phyloP scores from a whole-genome alignment of 2,797 vertebrate genomes.

The Atherinosoma microstoma region DNA sequence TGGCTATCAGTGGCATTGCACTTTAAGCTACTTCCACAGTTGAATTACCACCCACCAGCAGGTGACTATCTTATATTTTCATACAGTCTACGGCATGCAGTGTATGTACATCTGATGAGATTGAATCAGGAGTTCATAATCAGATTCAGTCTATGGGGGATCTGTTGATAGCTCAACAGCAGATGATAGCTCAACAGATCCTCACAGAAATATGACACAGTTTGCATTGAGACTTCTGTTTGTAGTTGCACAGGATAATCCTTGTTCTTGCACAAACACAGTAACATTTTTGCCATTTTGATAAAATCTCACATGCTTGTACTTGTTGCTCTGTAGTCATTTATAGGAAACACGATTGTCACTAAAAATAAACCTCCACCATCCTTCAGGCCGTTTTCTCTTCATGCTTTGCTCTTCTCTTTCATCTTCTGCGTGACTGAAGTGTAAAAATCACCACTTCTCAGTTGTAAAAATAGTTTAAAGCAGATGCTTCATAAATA shows the following conservation, averaged over 20 bases:
- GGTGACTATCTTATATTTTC: neutral
- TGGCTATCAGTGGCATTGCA: neutral
- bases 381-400: slow-evolving; percentile 4
- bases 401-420: slow-evolving; percentile 19
- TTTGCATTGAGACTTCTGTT: slow-evolving; percentile 4
- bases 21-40: neutral
- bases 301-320: neutral
- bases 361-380: neutral
- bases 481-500: slow-evolving; percentile 1
- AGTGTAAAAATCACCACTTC: slow-evolving; percentile 16
- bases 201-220: no score
- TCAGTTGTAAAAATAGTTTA: slow-evolving; percentile 2
- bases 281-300: slow-evolving; percentile 2
- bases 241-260: neutral
- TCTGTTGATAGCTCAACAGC: slow-evolving; percentile 7
- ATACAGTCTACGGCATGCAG: neutral
- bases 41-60: no score
- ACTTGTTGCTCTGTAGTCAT: neutral
- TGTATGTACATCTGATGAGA: neutral
- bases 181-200: neutral
- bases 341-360: slow-evolving; percentile 22
- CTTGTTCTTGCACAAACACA: neutral
- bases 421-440: slow-evolving; percentile 34
- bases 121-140: slow-evolving; percentile 37
- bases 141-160: slow-evolving; percentile 44